These are phyloP conservation scores for Parascotia fuliginaria DNA, from an alignment of 2,888 invertebrate species.

Conservation along the genomic window DNA sequence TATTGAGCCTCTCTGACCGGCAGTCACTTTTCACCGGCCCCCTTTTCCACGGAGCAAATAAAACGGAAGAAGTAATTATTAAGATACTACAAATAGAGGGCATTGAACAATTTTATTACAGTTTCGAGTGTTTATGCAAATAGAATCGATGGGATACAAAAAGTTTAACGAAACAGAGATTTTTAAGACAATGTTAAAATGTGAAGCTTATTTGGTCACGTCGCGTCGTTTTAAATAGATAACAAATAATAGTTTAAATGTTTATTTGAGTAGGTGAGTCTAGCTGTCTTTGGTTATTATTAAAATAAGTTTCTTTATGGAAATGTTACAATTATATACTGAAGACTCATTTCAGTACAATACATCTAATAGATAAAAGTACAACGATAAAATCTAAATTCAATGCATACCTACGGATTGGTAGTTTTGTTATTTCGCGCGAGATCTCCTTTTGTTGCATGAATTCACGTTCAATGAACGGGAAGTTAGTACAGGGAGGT, in stretches of 20 bases:
- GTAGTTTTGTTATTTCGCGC: constrained; percentile 84
- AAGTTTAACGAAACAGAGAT: background rate
- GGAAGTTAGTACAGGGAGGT: constrained; percentile 83
- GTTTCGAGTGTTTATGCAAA: constrained; percentile 51
- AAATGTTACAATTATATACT: too few species aligned
- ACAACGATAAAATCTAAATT: constrained; percentile 53
- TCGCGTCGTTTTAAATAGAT: too few species aligned
- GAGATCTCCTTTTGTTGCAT: constrained; percentile 81
- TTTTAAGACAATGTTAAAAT: background rate
- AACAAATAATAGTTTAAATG: too few species aligned
- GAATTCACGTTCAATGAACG: constrained; percentile 83
- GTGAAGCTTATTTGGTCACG: too few species aligned
- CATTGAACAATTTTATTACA: constrained; percentile 65
- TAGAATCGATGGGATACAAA: constrained; percentile 13
- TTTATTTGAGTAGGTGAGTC: too few species aligned
- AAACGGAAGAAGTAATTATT: constrained; percentile 84
- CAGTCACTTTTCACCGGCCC: constrained; percentile 74
- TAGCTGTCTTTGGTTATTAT: too few species aligned
- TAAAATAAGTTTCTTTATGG: too few species aligned
- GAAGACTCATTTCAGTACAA: background rate
- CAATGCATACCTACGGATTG: constrained; percentile 64
- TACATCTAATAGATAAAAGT: constrained; percentile 8
- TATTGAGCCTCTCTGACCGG: constrained; percentile 74
- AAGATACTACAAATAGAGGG: constrained; percentile 81
- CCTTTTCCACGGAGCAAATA: constrained; percentile 69